Evolutionary conservation across 2,113 vertebrate genomes (phyloP), one percentile per base, ranked within the genome.

Genomic region (Epinephelus moara): DNA sequence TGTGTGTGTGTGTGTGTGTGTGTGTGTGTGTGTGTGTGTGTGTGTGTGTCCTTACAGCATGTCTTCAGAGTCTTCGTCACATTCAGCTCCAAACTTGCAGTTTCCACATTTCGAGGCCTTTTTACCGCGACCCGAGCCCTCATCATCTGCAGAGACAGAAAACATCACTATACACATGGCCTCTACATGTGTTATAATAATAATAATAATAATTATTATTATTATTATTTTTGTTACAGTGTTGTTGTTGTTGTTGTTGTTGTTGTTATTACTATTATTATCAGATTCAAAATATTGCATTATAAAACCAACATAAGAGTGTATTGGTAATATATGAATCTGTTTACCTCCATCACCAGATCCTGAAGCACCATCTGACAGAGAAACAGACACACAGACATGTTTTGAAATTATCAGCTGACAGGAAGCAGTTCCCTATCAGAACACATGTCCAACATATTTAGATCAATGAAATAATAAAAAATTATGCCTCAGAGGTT

Each of bases 1-100:
- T 25, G 25, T 25, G 25, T 25, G 25, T 27, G 27, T 27, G 27
- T 27, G 27, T 27, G 57, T 52, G 68, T 86, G 47, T 68, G 40
- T 71, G 30, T 30, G 30, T 30, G 30, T 30, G 30, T 30, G 30
- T 30, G 30, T 30, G 30, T 30, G 57, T 53, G 68, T 86, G 47
- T 68, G 40, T 47, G 81, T 84, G 72, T 55, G 45, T 75, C 94
- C 97, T 96, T 80, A 99, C 98, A 97, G 96, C 73, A 97, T 94
- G 69, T 99, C 98, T 91, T 99, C 98, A 49, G 98, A 97, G 92
- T 99, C 98, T 94, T 99, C 98, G 55, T 99, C 98, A 94, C 98
- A 99, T 75, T 99, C 98, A 9, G 98, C 98, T 82, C 98, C 98
- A 18, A 97, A 99, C 91, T 97, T 99, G 96, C 98, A 99, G 92